phyloP scores from a whole-genome alignment of 1,140 invertebrate species.

The Oryctes rhinoceros region DNA sequence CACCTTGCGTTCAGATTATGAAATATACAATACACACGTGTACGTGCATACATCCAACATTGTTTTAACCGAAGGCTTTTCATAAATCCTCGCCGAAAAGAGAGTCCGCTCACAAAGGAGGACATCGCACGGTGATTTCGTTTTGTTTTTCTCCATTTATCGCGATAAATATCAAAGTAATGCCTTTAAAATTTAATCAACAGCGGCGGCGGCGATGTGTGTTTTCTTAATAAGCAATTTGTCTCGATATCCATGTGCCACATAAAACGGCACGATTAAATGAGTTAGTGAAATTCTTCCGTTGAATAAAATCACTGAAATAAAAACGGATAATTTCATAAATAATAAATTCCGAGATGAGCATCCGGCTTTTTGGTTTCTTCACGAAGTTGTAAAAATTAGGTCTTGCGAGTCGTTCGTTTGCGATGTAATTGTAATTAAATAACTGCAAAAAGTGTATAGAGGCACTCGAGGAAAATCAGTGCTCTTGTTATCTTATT shows the following conservation, averaged over 20 bases:
- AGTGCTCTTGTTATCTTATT: too few relatives aligned
- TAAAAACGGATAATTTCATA: constrained; percentile 4
- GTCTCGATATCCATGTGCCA: constrained; percentile 17
- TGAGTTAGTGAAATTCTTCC: constrained; percentile 18
- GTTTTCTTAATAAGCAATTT: constrained; percentile 31
- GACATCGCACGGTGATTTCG: background rate
- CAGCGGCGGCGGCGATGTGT: constrained; percentile 3
- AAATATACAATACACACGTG: background rate
- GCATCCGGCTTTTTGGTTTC: background rate
- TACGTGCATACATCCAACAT: background rate
- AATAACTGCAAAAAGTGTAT: background rate
- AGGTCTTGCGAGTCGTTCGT: background rate
- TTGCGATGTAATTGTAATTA: background rate
- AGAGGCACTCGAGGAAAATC: background rate
- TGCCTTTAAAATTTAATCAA: constrained; percentile 30
- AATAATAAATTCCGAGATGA: background rate
- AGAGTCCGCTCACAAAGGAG: background rate
- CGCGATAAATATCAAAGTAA: constrained; percentile 29
- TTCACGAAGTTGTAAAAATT: background rate
- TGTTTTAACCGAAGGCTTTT: background rate
- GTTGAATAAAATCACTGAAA: background rate
- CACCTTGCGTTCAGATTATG: background rate
- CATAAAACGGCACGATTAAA: background rate
- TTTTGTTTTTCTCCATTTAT: background rate
- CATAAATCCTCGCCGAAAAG: background rate